phyloP scores from a whole-genome alignment of 2,113 vertebrate species.

The Brienomyrus brachyistius region DNA sequence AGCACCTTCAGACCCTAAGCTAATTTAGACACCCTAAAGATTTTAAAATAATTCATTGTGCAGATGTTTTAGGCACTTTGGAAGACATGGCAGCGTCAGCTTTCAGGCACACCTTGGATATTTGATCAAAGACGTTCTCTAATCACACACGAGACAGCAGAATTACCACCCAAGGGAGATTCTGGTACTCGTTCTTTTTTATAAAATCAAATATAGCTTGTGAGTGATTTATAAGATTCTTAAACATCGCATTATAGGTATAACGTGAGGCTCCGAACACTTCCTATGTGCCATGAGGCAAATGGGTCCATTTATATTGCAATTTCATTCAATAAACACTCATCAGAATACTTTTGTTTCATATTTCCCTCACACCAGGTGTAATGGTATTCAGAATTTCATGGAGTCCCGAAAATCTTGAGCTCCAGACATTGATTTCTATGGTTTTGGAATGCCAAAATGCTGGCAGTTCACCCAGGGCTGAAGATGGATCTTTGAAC shows the following conservation, averaged over 20 bases:
- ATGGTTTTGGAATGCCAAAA: constrained; percentile 3
- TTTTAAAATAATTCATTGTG: background rate
- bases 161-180: background rate
- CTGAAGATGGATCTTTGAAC: constrained; percentile 5
- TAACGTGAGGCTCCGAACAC: background rate
- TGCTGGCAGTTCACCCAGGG: constrained; percentile 7
- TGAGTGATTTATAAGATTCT: background rate
- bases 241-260: background rate
- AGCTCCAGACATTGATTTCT: constrained; percentile 15
- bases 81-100: background rate
- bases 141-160: background rate
- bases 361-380: constrained; percentile 3
- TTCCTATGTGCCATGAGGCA: background rate
- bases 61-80: background rate
- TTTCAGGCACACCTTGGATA: background rate
- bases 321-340: background rate
- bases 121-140: background rate
- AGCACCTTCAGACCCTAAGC: background rate
- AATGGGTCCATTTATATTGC: constrained; percentile 1
- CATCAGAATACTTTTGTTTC: background rate
- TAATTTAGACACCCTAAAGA: background rate
- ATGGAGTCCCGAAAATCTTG: background rate
- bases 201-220: background rate
- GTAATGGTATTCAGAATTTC: constrained; percentile 5
- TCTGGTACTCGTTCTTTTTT: background rate